Evolutionary conservation across 2,888 invertebrate species (phyloP).

Genomic region (Cerastis rubricosa): DNA sequence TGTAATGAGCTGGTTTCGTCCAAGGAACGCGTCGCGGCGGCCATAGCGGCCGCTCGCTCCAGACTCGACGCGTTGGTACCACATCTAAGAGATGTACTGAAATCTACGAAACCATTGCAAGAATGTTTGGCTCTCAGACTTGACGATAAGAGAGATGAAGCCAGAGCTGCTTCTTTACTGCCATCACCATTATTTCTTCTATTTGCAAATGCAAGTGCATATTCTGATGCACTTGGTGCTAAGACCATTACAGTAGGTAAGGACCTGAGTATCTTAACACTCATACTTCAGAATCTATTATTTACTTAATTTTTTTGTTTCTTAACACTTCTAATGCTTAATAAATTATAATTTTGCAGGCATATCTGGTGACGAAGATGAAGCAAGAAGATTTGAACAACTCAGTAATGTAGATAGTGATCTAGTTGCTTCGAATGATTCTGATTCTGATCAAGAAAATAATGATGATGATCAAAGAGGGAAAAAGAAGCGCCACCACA

Average conservation of each 20-base stretch:
- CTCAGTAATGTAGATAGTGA: constrained; percentile 88
- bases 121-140: constrained; percentile 95
- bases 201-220: constrained; percentile 96
- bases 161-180: constrained; percentile 93
- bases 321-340: not conserved
- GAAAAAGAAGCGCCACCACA: constrained; percentile 92
- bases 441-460: constrained; percentile 93
- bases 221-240: constrained; percentile 94
- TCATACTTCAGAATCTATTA: not conserved
- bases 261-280: constrained; percentile 58
- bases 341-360: constrained; percentile 76
- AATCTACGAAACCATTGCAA: constrained; percentile 97
- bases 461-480: constrained; percentile 89
- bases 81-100: constrained; percentile 91
- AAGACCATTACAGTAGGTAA: constrained; percentile 85
- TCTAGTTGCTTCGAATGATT: constrained; percentile 91
- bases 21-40: constrained; percentile 94
- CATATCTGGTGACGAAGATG: constrained; percentile 93
- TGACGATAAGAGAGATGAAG: constrained; percentile 95
- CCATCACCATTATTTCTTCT: constrained; percentile 96
- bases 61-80: constrained; percentile 96
- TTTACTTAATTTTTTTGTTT: not conserved
- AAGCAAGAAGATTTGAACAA: constrained; percentile 92
- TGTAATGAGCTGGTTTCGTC: constrained; percentile 94
- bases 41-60: constrained; percentile 94